Conservation (phyloP, 2,888 invertebrate genomes). For the Hesperia comma region DNA sequence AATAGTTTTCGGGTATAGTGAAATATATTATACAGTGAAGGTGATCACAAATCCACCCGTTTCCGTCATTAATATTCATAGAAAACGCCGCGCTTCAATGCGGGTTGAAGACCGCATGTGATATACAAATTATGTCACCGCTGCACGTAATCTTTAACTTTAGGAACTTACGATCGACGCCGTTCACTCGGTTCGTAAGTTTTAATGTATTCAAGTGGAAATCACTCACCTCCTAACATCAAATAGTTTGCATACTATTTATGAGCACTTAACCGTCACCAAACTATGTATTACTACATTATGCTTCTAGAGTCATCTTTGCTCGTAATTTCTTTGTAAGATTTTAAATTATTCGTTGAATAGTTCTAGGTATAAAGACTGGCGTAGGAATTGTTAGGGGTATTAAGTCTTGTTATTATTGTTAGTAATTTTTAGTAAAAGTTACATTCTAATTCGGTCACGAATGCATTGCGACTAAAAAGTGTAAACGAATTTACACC, state of each 20-base stretch:
- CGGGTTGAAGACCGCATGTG: conserved; percentile 56
- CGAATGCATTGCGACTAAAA: no score
- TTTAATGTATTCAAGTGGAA: conserved; percentile 10
- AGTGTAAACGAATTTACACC: no score
- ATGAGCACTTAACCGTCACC: background rate
- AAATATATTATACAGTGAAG: conserved; percentile 52
- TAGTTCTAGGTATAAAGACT: no score
- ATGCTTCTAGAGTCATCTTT: no score
- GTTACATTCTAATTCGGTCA: no score
- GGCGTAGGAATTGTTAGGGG: no score
- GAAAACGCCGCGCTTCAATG: conserved; percentile 59
- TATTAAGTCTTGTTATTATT: no score
- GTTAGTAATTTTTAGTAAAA: no score
- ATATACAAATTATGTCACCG: conserved; percentile 58
- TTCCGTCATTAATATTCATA: conserved; percentile 78
- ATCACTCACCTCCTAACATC: background rate
- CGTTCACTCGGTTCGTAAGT: conserved; percentile 12
- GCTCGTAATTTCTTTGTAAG: no score
- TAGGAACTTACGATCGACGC: conserved; percentile 1
- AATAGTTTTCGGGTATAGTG: background rate
- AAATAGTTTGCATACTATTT: conserved; percentile 1
- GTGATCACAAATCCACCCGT: conserved; percentile 65
- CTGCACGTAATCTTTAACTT: conserved; percentile 37
- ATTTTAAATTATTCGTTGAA: no score
- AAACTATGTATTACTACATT: no score